Evolutionary conservation across 2,113 vertebrate genomes (phyloP).

Genomic region (Microcebus griseorufus): DNA sequence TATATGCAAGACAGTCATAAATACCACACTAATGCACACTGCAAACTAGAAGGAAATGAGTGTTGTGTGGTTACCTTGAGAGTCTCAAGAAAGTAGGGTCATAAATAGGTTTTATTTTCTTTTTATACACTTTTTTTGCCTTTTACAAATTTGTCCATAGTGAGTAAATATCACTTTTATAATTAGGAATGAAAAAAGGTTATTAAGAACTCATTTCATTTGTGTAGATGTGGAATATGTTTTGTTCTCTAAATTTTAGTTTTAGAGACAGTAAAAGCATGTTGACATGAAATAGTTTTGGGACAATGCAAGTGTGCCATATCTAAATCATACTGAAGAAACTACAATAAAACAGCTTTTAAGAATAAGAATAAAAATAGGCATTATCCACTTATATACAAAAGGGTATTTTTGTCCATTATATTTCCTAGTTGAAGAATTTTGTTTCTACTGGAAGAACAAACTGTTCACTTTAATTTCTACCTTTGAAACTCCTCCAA

Average conservation of each 20-base stretch:
- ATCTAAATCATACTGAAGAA: not conserved
- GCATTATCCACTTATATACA: not conserved
- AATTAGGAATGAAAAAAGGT: not conserved
- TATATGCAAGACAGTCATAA: not conserved
- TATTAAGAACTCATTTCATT: conserved; percentile 3
- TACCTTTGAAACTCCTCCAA: conserved; percentile 50
- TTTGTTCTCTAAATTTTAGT: not conserved
- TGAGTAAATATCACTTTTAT: conserved; percentile 8
- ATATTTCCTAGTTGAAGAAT: conserved; percentile 42
- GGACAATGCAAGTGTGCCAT: not conserved
- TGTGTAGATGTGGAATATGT: not conserved
- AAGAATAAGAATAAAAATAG: not conserved
- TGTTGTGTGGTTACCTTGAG: not conserved
- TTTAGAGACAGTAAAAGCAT: not conserved
- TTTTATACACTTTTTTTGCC: not conserved
- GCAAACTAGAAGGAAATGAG: not conserved
- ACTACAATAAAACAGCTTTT: conserved; percentile 6
- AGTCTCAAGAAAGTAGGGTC: not conserved
- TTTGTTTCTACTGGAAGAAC: conserved; percentile 29
- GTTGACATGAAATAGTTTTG: not conserved
- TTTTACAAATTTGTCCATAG: not conserved
- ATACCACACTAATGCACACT: not conserved
- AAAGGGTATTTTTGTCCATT: not conserved
- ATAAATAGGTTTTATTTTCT: conserved; percentile 5
- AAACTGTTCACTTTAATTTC: not conserved